phyloP scores from a whole-genome alignment of 1,140 invertebrate genomes.

The Ceratina calcarata region DNA sequence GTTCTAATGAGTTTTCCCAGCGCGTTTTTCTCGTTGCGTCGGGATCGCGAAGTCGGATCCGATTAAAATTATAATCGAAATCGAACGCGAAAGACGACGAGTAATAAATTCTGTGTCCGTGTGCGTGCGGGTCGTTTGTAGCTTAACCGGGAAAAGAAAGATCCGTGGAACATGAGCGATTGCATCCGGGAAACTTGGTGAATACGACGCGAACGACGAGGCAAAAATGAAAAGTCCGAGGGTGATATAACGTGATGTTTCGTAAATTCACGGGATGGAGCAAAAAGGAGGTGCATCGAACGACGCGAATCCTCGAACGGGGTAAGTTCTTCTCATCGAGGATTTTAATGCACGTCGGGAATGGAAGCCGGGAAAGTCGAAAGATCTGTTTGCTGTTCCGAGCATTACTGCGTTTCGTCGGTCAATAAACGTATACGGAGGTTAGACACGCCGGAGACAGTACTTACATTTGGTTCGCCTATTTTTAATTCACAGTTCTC shows the following conservation, averaged over 20 bases:
- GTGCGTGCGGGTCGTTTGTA: not conserved
- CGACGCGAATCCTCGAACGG: constrained; percentile 23
- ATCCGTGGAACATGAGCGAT: constrained; percentile 3
- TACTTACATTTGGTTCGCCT: not conserved
- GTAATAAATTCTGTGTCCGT: not conserved
- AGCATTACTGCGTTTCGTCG: not conserved
- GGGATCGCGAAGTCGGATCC: not conserved
- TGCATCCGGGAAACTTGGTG: not conserved
- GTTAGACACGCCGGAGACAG: constrained; percentile 16
- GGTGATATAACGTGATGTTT: constrained; percentile 22
- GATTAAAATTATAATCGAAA: constrained; percentile 4
- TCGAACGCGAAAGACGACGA: not conserved
- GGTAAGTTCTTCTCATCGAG: constrained; percentile 33
- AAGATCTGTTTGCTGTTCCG: not conserved
- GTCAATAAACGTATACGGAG: not conserved
- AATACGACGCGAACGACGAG: not conserved
- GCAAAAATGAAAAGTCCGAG: constrained; percentile 31
- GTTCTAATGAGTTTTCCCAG: not conserved
- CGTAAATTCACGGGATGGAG: not conserved
- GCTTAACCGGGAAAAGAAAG: not conserved
- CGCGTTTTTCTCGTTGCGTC: not conserved
- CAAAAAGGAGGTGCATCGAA: constrained; percentile 21
- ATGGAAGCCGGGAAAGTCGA: too few species aligned
- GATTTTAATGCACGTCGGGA: not conserved
- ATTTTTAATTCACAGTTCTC: not conserved